These are phyloP conservation scores for Micoletzkya japonica DNA, from an alignment of 2,888 invertebrate species.

Conservation along the genomic window DNA sequence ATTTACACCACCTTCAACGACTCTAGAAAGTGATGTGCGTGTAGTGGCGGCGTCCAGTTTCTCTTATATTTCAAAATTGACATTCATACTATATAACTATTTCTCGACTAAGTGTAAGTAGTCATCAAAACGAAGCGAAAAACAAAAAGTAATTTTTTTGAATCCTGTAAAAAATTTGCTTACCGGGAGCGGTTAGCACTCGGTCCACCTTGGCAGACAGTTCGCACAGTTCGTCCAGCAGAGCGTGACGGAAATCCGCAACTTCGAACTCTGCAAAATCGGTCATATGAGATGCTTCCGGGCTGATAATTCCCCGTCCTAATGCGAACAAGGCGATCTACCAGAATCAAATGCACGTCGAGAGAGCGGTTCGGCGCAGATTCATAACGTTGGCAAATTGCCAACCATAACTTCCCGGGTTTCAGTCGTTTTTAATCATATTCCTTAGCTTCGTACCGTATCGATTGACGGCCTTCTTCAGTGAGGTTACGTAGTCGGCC, in stretches of 20 bases:
- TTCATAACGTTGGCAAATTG: background rate
- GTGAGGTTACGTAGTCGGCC: slow-evolving; percentile 56
- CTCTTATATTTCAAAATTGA: too few relatives aligned
- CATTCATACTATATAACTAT: too few relatives aligned
- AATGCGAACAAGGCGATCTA: background rate
- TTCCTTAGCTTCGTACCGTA: slow-evolving; percentile 40
- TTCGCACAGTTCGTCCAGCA: slow-evolving; percentile 75
- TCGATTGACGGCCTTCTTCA: slow-evolving; percentile 66
- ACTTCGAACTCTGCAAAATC: slow-evolving; percentile 72
- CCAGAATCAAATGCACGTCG: background rate
- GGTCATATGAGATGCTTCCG: background rate
- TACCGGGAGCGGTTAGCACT: slow-evolving; percentile 70
- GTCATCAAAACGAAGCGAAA: background rate
- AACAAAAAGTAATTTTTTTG: background rate
- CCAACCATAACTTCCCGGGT: too few relatives aligned
- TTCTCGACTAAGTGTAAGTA: background rate
- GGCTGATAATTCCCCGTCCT: background rate
- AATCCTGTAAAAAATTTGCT: background rate
- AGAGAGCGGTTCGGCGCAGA: background rate
- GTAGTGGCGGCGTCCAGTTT: too few relatives aligned
- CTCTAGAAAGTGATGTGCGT: too few relatives aligned
- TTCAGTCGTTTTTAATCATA: background rate
- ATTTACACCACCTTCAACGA: too few relatives aligned
- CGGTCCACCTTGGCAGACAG: slow-evolving; percentile 74
- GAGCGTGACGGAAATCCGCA: slow-evolving; percentile 72